Evolutionary conservation across 2,888 invertebrate genomes (phyloP), one percentile per base, ranked within the genome.

Genomic region (Drosophila putrida): DNA sequence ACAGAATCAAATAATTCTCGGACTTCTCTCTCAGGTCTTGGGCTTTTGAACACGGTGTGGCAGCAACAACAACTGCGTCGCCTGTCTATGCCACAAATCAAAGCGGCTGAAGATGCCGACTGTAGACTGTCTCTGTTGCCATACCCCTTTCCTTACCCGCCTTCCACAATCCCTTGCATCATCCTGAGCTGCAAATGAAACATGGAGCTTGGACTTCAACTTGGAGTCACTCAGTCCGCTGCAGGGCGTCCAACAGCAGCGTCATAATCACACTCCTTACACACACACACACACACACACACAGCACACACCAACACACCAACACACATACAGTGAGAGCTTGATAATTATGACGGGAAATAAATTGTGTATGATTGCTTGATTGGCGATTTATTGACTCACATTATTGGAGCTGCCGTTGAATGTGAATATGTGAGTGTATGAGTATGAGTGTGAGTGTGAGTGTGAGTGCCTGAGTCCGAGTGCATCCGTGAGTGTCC

Each of bases 351-450:
- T 92, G 92, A 91, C 88, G 88, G 90, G 88, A 89, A 88, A 92
- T 91, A 91, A 92, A 90, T 90, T 92, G 84, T 90, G 83, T 87
- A 85, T 91, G 91, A 92, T 90, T 90, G 90, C 87, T 89, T 82
- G 85, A 88, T 90, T 86, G 87, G 82, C 89, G 90, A 90, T 91
- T 91, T 92, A 92, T 91, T 88, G 89, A 87, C 90, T 90, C 87
- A 83, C 86, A 88, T 85, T 85, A 89, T 90, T 84, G 82, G 76
- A 84, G 83, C 75, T 71, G 82, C 70, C 60, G 75, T 55, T 49
- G 49, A 61, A 61, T 67, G 54, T 60, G 60, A 58, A 70, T 62
- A 61, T 27, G 35, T 27, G 25, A 57, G 47, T 55, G 35, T 50
- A 49, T 54, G 31, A 51, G n/a, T n/a, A 28, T 39, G 44, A 27